phyloP scores from a whole-genome alignment of 2,113 vertebrate genomes.

The Sebastes fasciatus region DNA sequence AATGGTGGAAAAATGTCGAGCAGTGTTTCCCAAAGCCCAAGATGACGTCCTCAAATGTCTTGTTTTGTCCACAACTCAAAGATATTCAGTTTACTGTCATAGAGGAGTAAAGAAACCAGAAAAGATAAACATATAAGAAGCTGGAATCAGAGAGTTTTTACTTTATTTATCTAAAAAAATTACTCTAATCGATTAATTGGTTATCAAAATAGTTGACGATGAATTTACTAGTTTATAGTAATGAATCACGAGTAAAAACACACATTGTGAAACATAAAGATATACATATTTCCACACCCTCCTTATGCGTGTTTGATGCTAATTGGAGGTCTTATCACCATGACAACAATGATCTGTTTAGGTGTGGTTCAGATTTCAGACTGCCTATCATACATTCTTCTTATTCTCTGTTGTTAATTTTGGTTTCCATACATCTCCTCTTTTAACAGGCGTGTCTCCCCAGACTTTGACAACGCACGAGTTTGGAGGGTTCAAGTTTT shows the following conservation, averaged over 20 bases:
- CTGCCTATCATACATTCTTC: neutral
- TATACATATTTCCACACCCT: neutral
- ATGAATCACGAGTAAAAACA: neutral
- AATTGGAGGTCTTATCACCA: neutral
- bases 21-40: too few species aligned
- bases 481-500: constrained; percentile 72
- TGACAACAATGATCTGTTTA: neutral
- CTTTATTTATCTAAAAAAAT: too few species aligned
- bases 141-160: too few species aligned
- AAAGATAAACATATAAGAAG: too few species aligned
- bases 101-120: too few species aligned
- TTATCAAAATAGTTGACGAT: too few species aligned
- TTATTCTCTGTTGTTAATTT: neutral
- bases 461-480: constrained; percentile 27
- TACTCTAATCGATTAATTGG: too few species aligned
- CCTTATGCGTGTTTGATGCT: neutral
- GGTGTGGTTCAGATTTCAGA: neutral
- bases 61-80: too few species aligned
- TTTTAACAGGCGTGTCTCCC: constrained; percentile 43
- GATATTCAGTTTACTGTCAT: too few species aligned
- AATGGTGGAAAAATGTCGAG: too few species aligned
- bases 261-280: neutral
- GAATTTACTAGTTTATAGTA: too few species aligned
- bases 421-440: neutral
- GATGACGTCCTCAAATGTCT: too few species aligned